Percentiles rank a stretch among this genome's conserved stretches.
phyloP scores from a whole-genome alignment of 2,797 vertebrate genomes.

The Pteropus rufus region DNA sequence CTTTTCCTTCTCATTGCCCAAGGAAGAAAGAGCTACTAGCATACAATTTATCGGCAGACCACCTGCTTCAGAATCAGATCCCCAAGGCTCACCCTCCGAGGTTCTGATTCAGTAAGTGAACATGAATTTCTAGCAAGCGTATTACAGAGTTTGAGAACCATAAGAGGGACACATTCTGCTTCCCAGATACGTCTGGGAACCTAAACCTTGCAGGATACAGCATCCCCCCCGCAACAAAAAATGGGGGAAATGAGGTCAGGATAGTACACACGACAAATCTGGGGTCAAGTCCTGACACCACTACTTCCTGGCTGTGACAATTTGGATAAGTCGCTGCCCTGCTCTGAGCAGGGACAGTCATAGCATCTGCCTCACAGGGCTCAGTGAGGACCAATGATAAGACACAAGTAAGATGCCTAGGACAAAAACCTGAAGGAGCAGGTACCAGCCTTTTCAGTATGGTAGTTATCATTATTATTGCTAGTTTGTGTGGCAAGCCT shows the following conservation, averaged over 20 bases:
- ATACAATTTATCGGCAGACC: background rate
- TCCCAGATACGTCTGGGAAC: background rate
- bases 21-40: background rate
- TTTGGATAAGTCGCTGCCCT: background rate
- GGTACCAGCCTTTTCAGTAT: background rate
- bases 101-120: background rate
- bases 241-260: background rate
- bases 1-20: background rate
- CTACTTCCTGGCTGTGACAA: background rate
- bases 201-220: background rate
- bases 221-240: background rate
- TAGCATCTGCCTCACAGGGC: background rate
- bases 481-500: background rate
- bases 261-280: background rate
- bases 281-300: background rate
- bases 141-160: fast-evolving
- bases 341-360: background rate
- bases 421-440: background rate
- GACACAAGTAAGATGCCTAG: background rate
- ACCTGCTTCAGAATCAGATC: background rate
- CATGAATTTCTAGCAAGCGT: background rate
- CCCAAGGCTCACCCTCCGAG: background rate
- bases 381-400: background rate
- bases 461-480: no score
- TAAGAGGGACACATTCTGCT: background rate